phyloP scores from a whole-genome alignment of 1,140 invertebrate genomes.

The Cydia fagiglandana region DNA sequence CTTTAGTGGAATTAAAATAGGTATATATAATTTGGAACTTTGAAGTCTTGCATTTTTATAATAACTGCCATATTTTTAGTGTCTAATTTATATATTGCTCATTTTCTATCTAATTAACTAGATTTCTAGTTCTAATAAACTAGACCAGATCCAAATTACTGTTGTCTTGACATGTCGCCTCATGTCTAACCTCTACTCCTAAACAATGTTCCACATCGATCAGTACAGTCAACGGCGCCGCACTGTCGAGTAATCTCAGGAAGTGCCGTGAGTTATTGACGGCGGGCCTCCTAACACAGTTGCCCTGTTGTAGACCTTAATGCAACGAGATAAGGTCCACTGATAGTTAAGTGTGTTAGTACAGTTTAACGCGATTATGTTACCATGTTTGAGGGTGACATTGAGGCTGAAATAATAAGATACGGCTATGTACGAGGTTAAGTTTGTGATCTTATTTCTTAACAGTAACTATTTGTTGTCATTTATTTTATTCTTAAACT shows the following conservation, averaged over 20 bases:
- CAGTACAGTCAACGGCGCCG: constrained; percentile 4
- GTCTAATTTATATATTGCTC: too few species aligned
- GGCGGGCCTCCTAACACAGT: neutral
- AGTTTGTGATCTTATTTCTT: too few species aligned
- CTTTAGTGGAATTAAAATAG: too few species aligned
- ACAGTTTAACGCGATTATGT: constrained; percentile 28
- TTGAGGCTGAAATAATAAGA: neutral
- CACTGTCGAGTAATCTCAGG: constrained; percentile 6
- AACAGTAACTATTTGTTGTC: too few species aligned
- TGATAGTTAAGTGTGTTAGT: neutral
- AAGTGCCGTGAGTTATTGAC: constrained; percentile 17
- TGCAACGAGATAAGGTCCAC: neutral
- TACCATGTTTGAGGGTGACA: constrained; percentile 1
- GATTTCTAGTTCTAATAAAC: too few species aligned
- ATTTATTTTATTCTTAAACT: too few species aligned
- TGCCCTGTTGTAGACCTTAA: neutral
- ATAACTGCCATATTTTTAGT: too few species aligned
- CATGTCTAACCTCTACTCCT: neutral
- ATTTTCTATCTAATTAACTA: too few species aligned
- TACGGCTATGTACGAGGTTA: neutral
- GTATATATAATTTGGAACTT: too few species aligned
- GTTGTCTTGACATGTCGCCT: too few species aligned
- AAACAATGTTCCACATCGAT: constrained; percentile 1
- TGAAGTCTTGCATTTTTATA: too few species aligned
- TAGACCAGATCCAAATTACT: too few species aligned